Evolutionary conservation across 1,140 invertebrate genomes (phyloP).

Genomic region (Halyomorpha halys): DNA sequence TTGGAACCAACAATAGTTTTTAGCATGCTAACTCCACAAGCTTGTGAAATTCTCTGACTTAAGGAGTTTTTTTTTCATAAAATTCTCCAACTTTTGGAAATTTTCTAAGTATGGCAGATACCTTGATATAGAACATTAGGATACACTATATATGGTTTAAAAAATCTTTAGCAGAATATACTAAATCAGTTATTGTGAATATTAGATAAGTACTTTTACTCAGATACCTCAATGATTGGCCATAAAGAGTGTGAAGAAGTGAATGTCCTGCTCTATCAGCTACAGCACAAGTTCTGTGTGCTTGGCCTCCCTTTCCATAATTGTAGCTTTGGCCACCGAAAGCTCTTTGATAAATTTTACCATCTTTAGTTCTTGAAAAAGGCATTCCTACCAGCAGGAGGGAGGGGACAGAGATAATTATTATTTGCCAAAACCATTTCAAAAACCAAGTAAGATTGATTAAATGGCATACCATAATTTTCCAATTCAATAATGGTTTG

Average conservation of each 20-base stretch:
- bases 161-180: no score
- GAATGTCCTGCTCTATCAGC: conserved; percentile 94
- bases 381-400: conserved; percentile 50
- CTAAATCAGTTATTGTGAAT: no score
- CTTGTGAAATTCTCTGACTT: no score
- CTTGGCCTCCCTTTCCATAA: conserved; percentile 93
- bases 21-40: no score
- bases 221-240: conserved; percentile 68
- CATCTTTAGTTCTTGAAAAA: conserved; percentile 82
- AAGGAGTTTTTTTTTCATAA: no score
- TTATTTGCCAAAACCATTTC: not conserved
- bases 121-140: no score
- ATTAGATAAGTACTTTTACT: no score
- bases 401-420: not conserved
- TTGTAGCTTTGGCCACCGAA: conserved; percentile 95
- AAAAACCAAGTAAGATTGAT: not conserved
- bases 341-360: conserved; percentile 94
- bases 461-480: conserved; percentile 71
- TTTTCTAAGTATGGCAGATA: no score
- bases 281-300: conserved; percentile 71
- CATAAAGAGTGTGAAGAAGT: conserved; percentile 93
- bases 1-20: no score
- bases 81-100: no score
- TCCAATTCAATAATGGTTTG: conserved; percentile 95
- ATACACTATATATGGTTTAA: no score